These are phyloP conservation scores for Acropora tenuis DNA, from an alignment of 64 coral and sea anemone species.

Conservation along the genomic window DNA sequence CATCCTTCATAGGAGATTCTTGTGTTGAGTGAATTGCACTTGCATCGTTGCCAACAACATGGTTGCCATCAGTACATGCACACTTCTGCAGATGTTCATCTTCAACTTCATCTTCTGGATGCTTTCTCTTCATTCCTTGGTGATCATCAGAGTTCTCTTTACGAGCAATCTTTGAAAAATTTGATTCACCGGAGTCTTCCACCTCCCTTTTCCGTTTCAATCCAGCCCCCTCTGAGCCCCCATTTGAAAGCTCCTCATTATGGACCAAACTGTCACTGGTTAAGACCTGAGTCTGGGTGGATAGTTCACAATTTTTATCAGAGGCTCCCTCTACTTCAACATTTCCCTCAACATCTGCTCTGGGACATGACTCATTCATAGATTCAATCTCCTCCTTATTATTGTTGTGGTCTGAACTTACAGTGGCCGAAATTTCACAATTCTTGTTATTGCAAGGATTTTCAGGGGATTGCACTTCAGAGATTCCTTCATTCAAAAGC, in stretches of 20 bases:
- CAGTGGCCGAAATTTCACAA: neutral
- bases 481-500: neutral
- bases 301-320: neutral
- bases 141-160: slow-evolving; percentile 5
- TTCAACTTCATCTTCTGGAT: neutral
- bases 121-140: slow-evolving; percentile 8
- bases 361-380: neutral
- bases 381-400: neutral
- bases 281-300: neutral
- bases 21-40: neutral
- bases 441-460: neutral
- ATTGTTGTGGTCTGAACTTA: slow-evolving; percentile 8
- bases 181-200: slow-evolving; percentile 15
- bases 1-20: neutral
- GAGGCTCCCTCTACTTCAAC: neutral
- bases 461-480: neutral
- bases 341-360: neutral
- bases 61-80: neutral
- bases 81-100: neutral
- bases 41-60: neutral
- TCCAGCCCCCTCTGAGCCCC: neutral
- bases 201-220: neutral
- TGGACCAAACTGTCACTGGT: neutral
- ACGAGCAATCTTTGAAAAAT: neutral
- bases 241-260: neutral